Conservation (phyloP, 2,797 vertebrate genomes). For the Natrix natrix region DNA sequence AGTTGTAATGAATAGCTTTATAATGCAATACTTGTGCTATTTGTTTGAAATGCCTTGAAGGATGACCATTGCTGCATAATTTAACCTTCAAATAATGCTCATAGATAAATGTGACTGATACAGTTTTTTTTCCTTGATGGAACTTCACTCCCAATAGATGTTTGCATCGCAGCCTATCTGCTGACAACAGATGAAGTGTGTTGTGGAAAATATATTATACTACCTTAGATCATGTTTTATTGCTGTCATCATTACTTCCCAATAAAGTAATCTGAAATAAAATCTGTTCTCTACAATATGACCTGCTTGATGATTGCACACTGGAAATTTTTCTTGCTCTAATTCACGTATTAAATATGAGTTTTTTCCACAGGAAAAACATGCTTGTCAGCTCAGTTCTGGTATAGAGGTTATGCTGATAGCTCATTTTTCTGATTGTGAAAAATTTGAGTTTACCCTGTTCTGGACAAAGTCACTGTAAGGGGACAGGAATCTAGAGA, state of each 20-base stretch:
- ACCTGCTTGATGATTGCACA: neutral
- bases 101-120: neutral
- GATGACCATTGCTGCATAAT: neutral
- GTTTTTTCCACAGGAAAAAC: neutral
- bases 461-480: neutral
- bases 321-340: neutral
- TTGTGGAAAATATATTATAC: neutral
- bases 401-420: neutral
- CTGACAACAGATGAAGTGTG: neutral
- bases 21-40: neutral
- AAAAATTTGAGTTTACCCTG: neutral
- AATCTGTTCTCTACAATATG: neutral
- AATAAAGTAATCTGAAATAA: neutral
- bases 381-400: neutral
- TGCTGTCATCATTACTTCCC: neutral
- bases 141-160: conserved; percentile 11
- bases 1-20: neutral
- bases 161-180: conserved; percentile 19
- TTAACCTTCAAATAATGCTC: neutral
- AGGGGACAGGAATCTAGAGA: neutral
- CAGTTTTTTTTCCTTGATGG: neutral
- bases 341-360: neutral
- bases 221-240: neutral
- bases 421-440: neutral
- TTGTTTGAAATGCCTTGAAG: conserved; percentile 21